Evolutionary conservation across 2,113 vertebrate genomes (phyloP), one percentile per base, ranked within the genome.

Genomic region (Gorsachius goisagi): DNA sequence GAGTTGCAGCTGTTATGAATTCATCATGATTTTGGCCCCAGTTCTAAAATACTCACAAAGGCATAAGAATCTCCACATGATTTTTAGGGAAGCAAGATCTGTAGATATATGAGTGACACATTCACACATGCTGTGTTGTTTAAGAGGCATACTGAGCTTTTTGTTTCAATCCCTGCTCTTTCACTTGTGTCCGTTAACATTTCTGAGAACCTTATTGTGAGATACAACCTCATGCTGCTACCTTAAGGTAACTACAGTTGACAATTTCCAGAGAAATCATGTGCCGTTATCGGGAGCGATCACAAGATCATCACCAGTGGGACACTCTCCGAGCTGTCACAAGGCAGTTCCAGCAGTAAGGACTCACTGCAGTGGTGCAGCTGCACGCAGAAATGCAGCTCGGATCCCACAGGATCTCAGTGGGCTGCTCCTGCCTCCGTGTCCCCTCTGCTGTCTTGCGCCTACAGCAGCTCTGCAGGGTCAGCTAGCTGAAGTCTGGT

Each of bases 1-100:
- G 76, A 79, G 58, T n/a, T 78, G 74, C 95, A 97, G 95, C 95
- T 96, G 95, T 84, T 96, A 94, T 2, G 28, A 97, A 96, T 97
- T 96, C 87, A 95, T 96, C 95, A 96, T n/a, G 53, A 79, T 76
- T 94, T 88, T 96, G 95, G 95, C 93, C 15, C 39, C 1, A 1
- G 69, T 89, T 97, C 93, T 90, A 88, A 93, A 96, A 95, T 76
- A 63, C 53, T 93, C 73, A 93, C 53, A 97, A 94, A 96, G 84
- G 62, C 87, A 17, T 85, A 96, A 96, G 78, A 95, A 85, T 82
- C 81, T 91, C 84, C 84, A 91, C 84, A 78, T 58, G 93, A 94
- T 95, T 96, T 85, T 79, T 81, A 75, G 81, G 58, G 87, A 96
- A 89, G 66, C 60, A 56, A 85, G 89, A 72, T 75, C 88, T 79